Conservation (phyloP, 2,113 vertebrate species). For the Petaurus breviceps region DNA sequence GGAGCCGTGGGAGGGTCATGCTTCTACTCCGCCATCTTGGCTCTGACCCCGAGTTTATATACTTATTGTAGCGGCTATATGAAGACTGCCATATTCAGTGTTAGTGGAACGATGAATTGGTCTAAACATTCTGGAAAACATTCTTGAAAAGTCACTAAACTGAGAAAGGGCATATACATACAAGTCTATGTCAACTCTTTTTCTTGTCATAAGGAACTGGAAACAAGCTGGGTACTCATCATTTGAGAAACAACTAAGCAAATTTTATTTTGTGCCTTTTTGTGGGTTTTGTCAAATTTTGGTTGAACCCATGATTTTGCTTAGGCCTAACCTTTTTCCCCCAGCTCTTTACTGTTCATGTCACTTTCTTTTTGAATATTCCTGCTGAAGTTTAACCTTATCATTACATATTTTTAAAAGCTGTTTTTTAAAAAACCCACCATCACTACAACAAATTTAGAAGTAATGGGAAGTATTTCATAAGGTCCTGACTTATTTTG, state of each 20-base stretch:
- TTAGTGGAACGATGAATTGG: too few relatives aligned
- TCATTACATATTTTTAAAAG: background rate
- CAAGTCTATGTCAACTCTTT: too few relatives aligned
- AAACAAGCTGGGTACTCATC: too few relatives aligned
- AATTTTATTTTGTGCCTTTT: constrained; percentile 5
- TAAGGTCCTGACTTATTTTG: constrained; percentile 34
- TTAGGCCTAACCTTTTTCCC: background rate
- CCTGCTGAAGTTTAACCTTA: background rate
- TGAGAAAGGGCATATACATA: too few relatives aligned
- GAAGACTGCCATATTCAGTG: too few relatives aligned
- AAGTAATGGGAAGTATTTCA: background rate
- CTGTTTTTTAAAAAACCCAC: background rate
- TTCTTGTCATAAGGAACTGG: too few relatives aligned
- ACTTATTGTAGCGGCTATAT: too few relatives aligned
- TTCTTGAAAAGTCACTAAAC: too few relatives aligned
- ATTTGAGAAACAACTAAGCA: background rate
- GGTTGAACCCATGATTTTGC: background rate
- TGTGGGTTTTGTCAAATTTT: background rate
- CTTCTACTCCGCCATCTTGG: too few relatives aligned
- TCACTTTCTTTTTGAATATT: background rate
- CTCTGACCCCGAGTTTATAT: too few relatives aligned
- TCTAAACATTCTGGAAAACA: too few relatives aligned
- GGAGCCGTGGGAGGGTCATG: too few relatives aligned
- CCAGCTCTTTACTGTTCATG: background rate
- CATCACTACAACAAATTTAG: background rate